These are phyloP conservation scores for Charanyca ferruginea DNA, from an alignment of 2,888 invertebrate species.

Conservation along the genomic window DNA sequence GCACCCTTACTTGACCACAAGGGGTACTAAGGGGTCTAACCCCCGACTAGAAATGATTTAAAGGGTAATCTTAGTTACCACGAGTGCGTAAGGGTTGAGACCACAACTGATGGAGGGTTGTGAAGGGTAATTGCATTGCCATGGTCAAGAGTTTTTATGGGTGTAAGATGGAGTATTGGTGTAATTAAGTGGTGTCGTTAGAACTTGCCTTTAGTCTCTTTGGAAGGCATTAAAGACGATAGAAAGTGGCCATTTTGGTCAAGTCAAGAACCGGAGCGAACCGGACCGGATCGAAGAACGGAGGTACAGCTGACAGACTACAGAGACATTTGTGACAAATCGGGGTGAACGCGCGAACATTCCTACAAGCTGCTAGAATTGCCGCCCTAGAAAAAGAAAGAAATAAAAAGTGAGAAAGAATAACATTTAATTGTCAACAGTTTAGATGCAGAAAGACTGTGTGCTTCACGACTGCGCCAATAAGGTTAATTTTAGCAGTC, in stretches of 20 bases:
- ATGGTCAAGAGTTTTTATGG: conserved; percentile 49
- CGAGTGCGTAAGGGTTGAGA: conserved; percentile 44
- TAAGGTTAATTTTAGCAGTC: too few species aligned
- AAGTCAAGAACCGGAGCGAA: too few species aligned
- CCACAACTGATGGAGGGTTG: conserved; percentile 53
- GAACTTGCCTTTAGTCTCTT: background rate
- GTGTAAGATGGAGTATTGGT: conserved; percentile 1
- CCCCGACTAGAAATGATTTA: conserved; percentile 62
- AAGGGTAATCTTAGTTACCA: conserved; percentile 60
- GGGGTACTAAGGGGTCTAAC: conserved; percentile 43
- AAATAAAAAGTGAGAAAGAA: too few species aligned
- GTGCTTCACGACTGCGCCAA: too few species aligned
- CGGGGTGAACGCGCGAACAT: too few species aligned
- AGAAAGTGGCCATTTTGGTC: background rate
- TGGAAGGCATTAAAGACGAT: background rate
- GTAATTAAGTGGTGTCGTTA: background rate
- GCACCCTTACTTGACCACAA: conserved; percentile 53
- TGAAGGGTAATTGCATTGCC: conserved; percentile 15
- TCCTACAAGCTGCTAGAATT: too few species aligned
- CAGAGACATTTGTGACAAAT: too few species aligned
- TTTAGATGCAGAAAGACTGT: too few species aligned
- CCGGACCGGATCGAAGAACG: too few species aligned
- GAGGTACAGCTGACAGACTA: too few species aligned
- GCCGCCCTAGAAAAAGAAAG: too few species aligned
- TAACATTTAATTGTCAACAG: too few species aligned